phyloP scores from a whole-genome alignment of 2,888 invertebrate species.

The Drosophila suboccidentalis region DNA sequence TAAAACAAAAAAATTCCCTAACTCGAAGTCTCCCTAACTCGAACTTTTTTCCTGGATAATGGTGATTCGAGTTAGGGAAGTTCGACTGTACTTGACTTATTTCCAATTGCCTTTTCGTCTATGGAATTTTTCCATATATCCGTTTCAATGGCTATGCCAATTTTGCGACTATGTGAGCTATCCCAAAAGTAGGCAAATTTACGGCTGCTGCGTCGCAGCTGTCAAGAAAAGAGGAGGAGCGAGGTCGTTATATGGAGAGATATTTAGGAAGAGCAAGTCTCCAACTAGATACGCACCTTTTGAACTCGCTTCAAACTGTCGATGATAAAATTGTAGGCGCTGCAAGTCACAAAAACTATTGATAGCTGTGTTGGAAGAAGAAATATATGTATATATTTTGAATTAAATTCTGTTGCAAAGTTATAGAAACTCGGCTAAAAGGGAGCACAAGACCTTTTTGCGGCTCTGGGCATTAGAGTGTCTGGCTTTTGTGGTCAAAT shows the following conservation, averaged over 20 bases:
- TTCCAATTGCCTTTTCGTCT: conserved; percentile 39
- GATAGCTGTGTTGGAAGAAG: conserved; percentile 33
- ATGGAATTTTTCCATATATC: conserved; percentile 32
- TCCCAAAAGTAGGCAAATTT: conserved; percentile 45
- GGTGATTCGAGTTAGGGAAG: too few relatives aligned
- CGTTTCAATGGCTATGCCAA: conserved; percentile 25
- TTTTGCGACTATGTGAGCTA: conserved; percentile 12
- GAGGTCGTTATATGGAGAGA: background rate
- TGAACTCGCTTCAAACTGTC: conserved; percentile 64
- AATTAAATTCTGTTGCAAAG: conserved; percentile 58
- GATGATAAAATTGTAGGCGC: conserved; percentile 44
- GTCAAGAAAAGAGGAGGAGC: conserved; percentile 20
- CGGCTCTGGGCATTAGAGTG: conserved; percentile 53
- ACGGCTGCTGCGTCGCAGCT: conserved; percentile 27
- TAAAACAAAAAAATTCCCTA: too few relatives aligned
- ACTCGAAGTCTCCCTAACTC: too few relatives aligned
- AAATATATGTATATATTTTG: background rate
- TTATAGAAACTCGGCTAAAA: conserved; percentile 17
- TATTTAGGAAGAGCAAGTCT: conserved; percentile 14
- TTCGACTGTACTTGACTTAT: conserved; percentile 42
- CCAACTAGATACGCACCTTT: conserved; percentile 66
- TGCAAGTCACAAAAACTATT: conserved; percentile 58
- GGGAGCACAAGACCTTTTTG: conserved; percentile 50
- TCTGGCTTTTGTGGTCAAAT: conserved; percentile 74
- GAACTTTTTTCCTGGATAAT: too few relatives aligned